Evolutionary conservation across 2,888 invertebrate species (phyloP), one percentile per base, ranked within the genome.

Genomic region (Andrena flavipes): DNA sequence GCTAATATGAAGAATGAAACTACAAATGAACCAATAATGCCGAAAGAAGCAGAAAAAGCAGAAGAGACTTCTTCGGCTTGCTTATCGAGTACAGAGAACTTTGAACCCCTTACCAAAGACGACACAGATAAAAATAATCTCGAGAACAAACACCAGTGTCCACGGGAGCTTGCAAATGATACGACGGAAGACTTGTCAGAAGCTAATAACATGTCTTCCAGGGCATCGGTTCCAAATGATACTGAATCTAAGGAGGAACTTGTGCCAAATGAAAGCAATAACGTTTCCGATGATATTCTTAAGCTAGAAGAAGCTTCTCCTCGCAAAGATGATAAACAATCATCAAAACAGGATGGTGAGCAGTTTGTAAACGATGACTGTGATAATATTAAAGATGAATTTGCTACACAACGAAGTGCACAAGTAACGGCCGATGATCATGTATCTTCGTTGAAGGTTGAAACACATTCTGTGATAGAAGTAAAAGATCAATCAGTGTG

Each of bases 401-500:
- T 64, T 64, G 63, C 49, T 2, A 16, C 67, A 33, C 62, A 73
- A 49, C 35, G 7, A 59, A 71, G 51, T 65, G 26, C 54, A 30
- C 42, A 73, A 26, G 29, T 20, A n/a, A 54, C 49, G 10, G 63
- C 7, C n/a, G 42, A 69, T 30, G 64, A 79, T 64, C 10, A 56
- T 48, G 51, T 48, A 29, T 20, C 59, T 71, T 68, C 51, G 49
- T 71, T 54, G 20, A 71, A 75, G 49, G 26, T 54, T 74, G 77
- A 77, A 77, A 68, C 35, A 13, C 16, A 64, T 65, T 64, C 80
- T 84, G 84, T 84, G 84, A 84, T 80, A 84, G 74, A 84, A 26
- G 49, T 23, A 54, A 79, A 59, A 54, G 59, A 84, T 71, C 71
- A 82, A 51, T 59, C 33, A 30, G 35, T 72, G 42, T 69, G 69